A percentile compares a stretch with the other conserved stretches of the same genome.
Conservation (phyloP, 1,140 invertebrate genomes). For the Phthorimaea operculella region DNA sequence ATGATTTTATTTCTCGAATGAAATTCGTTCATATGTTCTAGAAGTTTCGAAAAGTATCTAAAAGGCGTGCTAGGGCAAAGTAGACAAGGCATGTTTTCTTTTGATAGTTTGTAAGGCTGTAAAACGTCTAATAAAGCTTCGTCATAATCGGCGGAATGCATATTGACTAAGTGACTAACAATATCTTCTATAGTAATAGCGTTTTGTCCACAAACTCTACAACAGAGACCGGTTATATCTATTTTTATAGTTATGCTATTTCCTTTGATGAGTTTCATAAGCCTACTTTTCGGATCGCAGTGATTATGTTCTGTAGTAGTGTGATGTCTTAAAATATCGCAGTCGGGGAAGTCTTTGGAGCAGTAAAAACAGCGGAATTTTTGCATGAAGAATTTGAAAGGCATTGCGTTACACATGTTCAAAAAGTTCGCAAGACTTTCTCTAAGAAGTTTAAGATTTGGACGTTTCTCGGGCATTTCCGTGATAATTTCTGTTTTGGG, state of each 20-base stretch:
- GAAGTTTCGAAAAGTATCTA: slow-evolving; percentile 36
- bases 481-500: slow-evolving; percentile 6
- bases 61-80: slow-evolving; percentile 31
- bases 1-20: slow-evolving; percentile 44
- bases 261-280: slow-evolving; percentile 37
- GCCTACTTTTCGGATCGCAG: slow-evolving; percentile 37
- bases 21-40: slow-evolving; percentile 37
- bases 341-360: slow-evolving; percentile 36
- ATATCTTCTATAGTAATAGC: slow-evolving; percentile 20
- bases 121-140: slow-evolving; percentile 27
- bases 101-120: slow-evolving; percentile 36
- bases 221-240: slow-evolving; percentile 35
- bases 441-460: slow-evolving; percentile 30
- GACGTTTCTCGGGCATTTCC: slow-evolving; percentile 20
- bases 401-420: slow-evolving; percentile 46
- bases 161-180: slow-evolving; percentile 33
- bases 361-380: slow-evolving; percentile 53
- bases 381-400: slow-evolving; percentile 49
- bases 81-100: slow-evolving; percentile 38
- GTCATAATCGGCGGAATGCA: slow-evolving; percentile 35
- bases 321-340: slow-evolving; percentile 37
- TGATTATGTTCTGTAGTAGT: slow-evolving; percentile 32
- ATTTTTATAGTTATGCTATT: slow-evolving; percentile 41
- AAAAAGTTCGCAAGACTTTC: slow-evolving; percentile 38
- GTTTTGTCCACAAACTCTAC: slow-evolving; percentile 38